Evolutionary conservation across 2,888 invertebrate species (phyloP).

Genomic region (Osmoderma eremita): DNA sequence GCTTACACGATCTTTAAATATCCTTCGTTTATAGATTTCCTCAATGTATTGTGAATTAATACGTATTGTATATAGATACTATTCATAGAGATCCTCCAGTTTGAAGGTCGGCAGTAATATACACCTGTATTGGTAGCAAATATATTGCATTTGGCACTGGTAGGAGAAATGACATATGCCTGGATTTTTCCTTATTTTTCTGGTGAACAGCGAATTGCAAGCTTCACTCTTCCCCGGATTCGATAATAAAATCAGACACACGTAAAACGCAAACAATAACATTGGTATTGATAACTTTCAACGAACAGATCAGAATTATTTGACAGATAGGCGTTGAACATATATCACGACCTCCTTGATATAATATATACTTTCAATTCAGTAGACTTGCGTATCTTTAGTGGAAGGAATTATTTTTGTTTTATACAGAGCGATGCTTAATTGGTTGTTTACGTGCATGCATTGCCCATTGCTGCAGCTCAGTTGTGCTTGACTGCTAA

Average conservation of each 20-base stretch:
- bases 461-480: too few relatives aligned
- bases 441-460: too few relatives aligned
- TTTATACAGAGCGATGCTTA: too few relatives aligned
- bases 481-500: too few relatives aligned
- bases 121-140: background rate
- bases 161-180: slow-evolving; percentile 6
- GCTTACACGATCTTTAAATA: too few relatives aligned
- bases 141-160: slow-evolving; percentile 3
- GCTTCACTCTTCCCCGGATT: background rate
- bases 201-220: slow-evolving; percentile 5
- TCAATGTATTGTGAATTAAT: background rate
- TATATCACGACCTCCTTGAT: too few relatives aligned
- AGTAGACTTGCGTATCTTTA: too few relatives aligned
- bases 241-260: background rate
- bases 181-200: background rate
- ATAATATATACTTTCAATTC: too few relatives aligned
- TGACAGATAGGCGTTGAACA: background rate
- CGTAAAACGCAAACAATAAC: background rate
- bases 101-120: background rate
- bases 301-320: background rate
- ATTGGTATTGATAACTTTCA: background rate
- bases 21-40: too few relatives aligned
- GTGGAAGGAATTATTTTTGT: too few relatives aligned
- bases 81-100: background rate
- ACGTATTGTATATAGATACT: too few relatives aligned